These are phyloP conservation scores for Glomeris marginata DNA, from an alignment of 2,888 invertebrate genomes.

Conservation along the genomic window DNA sequence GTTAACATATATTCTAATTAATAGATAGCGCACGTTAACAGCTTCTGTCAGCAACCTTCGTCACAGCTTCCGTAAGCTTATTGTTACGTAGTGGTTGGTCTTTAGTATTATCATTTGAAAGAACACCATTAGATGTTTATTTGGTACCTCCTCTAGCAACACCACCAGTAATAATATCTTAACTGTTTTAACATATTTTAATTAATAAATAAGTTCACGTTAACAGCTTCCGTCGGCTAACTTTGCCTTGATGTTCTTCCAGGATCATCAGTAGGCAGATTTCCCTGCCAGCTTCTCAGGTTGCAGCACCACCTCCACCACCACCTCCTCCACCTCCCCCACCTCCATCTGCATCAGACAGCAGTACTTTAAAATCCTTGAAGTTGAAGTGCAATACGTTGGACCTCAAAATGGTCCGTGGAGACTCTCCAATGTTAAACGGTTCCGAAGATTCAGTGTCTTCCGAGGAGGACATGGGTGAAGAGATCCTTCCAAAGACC, in stretches of 20 bases:
- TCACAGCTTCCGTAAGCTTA: no score
- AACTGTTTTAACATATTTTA: no score
- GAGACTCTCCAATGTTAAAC: neutral
- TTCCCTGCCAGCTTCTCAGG: slow-evolving; percentile 13
- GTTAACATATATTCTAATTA: no score
- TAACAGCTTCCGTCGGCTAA: no score
- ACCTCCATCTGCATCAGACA: slow-evolving; percentile 11
- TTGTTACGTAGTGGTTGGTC: no score
- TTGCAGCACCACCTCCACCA: slow-evolving; percentile 22
- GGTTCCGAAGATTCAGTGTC: neutral
- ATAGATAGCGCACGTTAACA: no score
- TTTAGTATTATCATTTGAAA: no score
- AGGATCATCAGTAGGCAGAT: slow-evolving; percentile 13
- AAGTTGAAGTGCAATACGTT: neutral
- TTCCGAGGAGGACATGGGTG: slow-evolving; percentile 1
- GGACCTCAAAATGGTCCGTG: no score
- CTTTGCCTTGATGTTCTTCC: neutral
- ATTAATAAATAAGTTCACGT: no score
- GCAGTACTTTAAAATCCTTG: neutral
- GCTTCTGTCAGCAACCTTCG: no score
- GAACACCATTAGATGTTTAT: neutral
- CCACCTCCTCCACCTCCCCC: slow-evolving; percentile 18
- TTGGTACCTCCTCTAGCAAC: slow-evolving; percentile 5
- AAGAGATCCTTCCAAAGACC: slow-evolving; percentile 1
- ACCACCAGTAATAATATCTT: slow-evolving; percentile 4